Percentiles rank a stretch among this genome's conserved stretches.
phyloP scores from a whole-genome alignment of 2,797 vertebrate species.

The Sebastes minor region DNA sequence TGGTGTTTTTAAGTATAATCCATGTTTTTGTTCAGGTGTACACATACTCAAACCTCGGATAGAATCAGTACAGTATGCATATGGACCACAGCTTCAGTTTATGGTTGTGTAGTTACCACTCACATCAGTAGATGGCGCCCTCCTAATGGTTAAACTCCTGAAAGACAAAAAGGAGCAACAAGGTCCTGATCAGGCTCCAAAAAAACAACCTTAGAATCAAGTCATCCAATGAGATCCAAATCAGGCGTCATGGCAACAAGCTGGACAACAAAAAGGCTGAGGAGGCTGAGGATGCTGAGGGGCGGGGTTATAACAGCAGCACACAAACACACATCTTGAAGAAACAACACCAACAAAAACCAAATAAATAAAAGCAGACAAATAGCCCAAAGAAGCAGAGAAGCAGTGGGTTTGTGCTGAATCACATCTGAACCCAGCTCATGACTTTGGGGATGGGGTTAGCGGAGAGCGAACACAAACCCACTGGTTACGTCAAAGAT shows the following conservation, averaged over 20 bases:
- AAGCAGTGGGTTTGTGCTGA: conserved; percentile 47
- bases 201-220: accelerated
- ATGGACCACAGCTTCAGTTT: background rate
- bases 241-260: conserved; percentile 26
- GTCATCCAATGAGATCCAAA: background rate
- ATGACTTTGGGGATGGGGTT: background rate
- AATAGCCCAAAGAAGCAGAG: conserved; percentile 29
- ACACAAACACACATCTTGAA: background rate
- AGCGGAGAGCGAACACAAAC: conserved; percentile 47
- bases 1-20: background rate
- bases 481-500: conserved; percentile 22
- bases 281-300: conserved; percentile 21
- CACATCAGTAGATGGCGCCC: conserved; percentile 79
- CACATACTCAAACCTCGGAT: background rate
- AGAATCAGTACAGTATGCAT: background rate
- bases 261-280: conserved; percentile 32
- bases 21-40: background rate
- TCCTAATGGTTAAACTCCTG: conserved; percentile 84
- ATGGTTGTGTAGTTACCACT: conserved; percentile 30
- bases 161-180: conserved; percentile 48
- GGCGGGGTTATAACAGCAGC: conserved; percentile 15
- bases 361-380: conserved; percentile 14
- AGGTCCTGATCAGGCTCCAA: background rate
- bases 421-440: conserved; percentile 15
- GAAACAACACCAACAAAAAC: conserved; percentile 22